Evolutionary conservation across 2,797 vertebrate species (phyloP), one percentile per base, ranked within the genome.

Genomic region (Gymnoscopelus microlampas): DNA sequence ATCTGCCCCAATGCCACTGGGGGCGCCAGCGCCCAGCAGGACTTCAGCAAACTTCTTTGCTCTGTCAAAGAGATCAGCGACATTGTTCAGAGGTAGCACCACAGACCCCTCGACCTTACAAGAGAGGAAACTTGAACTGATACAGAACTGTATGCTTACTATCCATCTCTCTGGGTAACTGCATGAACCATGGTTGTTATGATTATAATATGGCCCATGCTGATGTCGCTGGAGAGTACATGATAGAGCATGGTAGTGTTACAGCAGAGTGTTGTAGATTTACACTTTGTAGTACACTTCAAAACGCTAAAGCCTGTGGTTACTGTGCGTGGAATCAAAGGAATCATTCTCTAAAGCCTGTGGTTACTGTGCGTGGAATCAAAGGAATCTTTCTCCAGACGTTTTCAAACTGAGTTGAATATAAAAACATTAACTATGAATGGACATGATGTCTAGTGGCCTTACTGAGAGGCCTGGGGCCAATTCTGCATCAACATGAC

Each of bases 61-160:
- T 97, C 97, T 0, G 94, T 98, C 91, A 98, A 96, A 82, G 98
- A 99, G 94, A 99, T 99, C 90, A 97, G 96, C 0, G 97, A 98
- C 87, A 98, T 99, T 1, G 97, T 99, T 62, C 97, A 97, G 94
- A 99, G 98, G 97, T 99, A 99, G 97, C 96, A 90, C 59, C 56
- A 1, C 47, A 59, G 62, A 75, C 54, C 55, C 32, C 35, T 47
- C 5, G 13, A 4, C 59, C 51, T 48, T 66, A 47, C 19, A 60
- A 66, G 39, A 82, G 5, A 5, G 24, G 11, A 80, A 84, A 67
- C 55, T 58, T 44, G 56, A 68, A 78, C 63, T 73, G 23, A 32
- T 3, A 7, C 1, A 59, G 3, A 23, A 2, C 19, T 24, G 19
- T 24, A 24, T 26, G 54, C 54, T 56, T 56, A 24, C 19, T 53